Percentiles rank a stretch among this genome's conserved stretches.
Evolutionary conservation across 2,797 vertebrate genomes (phyloP).

Genomic region (Sebastes minor): DNA sequence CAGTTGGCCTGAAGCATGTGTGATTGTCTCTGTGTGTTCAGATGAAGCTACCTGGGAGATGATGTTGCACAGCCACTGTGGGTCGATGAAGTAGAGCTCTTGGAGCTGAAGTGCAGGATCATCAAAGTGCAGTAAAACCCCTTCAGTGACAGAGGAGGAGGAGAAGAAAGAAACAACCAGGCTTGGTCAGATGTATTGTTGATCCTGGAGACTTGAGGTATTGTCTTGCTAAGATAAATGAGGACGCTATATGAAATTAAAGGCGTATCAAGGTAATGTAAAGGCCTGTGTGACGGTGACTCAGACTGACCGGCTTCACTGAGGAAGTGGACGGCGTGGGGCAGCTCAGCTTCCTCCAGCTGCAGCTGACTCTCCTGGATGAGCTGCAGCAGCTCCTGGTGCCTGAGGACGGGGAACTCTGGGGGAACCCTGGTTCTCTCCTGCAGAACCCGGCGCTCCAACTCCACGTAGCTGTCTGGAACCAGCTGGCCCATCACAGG

Average conservation of each 20-base stretch:
- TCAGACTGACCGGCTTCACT: constrained; percentile 89
- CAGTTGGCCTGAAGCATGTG: background rate
- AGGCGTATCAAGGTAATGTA: background rate
- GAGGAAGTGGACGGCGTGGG: constrained; percentile 93
- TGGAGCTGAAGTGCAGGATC: constrained; percentile 92
- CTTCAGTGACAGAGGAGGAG: constrained; percentile 65
- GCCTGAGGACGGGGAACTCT: constrained; percentile 93
- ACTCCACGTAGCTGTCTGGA: constrained; percentile 94
- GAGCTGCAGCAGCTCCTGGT: constrained; percentile 84
- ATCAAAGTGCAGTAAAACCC: constrained; percentile 94
- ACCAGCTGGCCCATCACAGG: constrained; percentile 95
- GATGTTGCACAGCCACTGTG: constrained; percentile 95
- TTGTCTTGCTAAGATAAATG: background rate
- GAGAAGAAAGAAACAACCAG: background rate
- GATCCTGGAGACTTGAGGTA: background rate
- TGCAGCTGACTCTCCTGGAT: constrained; percentile 90
- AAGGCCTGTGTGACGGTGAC: background rate
- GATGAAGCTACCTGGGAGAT: constrained; percentile 89
- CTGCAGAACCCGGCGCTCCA: constrained; percentile 89
- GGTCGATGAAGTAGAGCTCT: constrained; percentile 94
- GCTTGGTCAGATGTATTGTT: background rate
- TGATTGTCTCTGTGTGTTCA: background rate
- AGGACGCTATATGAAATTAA: background rate
- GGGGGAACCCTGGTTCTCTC: constrained; percentile 84
- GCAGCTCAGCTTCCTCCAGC: constrained; percentile 93